Conservation (phyloP, 2,888 invertebrate species). For the Folsomia candida region DNA sequence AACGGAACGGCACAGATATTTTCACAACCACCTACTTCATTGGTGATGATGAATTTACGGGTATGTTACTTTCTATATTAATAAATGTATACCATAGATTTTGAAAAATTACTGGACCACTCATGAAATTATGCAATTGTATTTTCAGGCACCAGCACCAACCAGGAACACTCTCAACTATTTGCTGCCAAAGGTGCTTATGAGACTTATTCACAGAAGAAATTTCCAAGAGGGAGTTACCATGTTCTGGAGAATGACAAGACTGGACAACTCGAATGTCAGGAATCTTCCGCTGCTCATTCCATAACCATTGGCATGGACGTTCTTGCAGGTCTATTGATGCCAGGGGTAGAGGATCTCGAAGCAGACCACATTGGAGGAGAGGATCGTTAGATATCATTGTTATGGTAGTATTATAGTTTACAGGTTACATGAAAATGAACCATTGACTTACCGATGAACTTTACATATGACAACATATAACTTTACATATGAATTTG, state of each 20-base stretch:
- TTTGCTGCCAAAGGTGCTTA: constrained; percentile 20
- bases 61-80: constrained; percentile 1
- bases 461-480: too few species aligned
- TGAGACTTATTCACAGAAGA: constrained; percentile 11
- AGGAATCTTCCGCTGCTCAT: constrained; percentile 4
- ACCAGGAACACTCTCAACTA: not conserved
- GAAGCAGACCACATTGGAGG: too few species aligned
- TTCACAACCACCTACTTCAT: constrained; percentile 2
- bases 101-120: not conserved
- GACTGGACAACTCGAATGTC: not conserved
- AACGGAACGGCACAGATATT: not conserved
- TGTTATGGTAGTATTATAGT: too few species aligned
- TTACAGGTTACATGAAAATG: too few species aligned
- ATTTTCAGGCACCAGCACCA: not conserved
- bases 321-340: too few species aligned
- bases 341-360: too few species aligned
- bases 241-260: constrained; percentile 1
- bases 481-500: too few species aligned
- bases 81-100: not conserved
- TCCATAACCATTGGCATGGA: not conserved
- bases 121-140: too few species aligned
- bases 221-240: constrained; percentile 9
- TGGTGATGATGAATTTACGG: constrained; percentile 11
- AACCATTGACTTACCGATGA: too few species aligned
- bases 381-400: too few species aligned